Evolutionary conservation across 1,140 invertebrate genomes (phyloP).

Genomic region (Ceratosolen fusciceps): DNA sequence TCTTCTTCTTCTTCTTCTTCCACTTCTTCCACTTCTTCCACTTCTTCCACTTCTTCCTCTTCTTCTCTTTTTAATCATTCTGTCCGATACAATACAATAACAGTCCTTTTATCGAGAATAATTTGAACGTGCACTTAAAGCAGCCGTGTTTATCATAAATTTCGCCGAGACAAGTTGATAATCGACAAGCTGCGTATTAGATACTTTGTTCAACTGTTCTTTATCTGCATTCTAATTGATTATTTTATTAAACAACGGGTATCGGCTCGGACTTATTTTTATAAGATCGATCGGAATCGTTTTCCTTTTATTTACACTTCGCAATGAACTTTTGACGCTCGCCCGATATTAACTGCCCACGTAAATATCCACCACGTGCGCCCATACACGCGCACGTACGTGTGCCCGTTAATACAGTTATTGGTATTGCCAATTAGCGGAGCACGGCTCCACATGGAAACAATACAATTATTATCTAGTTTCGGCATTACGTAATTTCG

Average conservation of each 20-base stretch:
- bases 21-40: no score
- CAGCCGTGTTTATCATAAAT: background rate
- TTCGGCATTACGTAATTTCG: background rate
- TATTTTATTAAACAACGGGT: background rate
- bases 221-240: slow-evolving; percentile 26
- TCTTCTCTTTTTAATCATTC: no score
- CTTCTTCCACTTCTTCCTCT: no score
- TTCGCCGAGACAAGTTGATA: background rate
- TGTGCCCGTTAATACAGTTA: no score
- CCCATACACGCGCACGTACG: no score
- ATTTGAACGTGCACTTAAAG: background rate
- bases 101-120: no score
- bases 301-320: background rate
- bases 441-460: background rate
- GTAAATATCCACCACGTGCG: no score
- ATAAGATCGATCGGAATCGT: background rate
- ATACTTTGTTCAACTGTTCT: slow-evolving; percentile 18
- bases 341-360: no score
- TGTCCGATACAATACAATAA: no score
- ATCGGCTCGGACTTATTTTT: background rate
- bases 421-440: no score
- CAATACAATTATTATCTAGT: background rate
- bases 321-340: no score
- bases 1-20: no score
- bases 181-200: background rate